A percentile compares a stretch with the other conserved stretches of the same genome.
Conservation (phyloP, 2,113 vertebrate species). For the Onychostoma macrolepis region DNA sequence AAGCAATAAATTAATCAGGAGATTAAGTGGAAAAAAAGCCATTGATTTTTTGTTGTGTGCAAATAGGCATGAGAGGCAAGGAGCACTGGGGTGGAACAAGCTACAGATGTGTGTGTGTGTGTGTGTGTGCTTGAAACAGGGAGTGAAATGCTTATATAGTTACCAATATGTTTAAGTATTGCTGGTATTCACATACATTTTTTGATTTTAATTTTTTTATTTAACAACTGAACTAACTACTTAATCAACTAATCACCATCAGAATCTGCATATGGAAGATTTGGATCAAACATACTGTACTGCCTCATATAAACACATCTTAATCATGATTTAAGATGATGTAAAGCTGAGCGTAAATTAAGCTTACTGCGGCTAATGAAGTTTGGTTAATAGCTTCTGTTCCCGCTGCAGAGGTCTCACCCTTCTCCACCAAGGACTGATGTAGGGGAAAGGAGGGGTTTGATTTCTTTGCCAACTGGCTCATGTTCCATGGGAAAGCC, state of each 20-base stretch:
- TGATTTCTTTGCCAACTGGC: slow-evolving; percentile 63
- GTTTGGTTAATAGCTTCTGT: slow-evolving; percentile 33
- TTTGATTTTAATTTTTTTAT: background rate
- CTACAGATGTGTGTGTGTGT: slow-evolving; percentile 36
- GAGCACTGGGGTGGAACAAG: slow-evolving; percentile 71
- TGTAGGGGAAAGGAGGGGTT: slow-evolving; percentile 29
- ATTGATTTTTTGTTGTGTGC: slow-evolving; percentile 83
- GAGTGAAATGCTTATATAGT: slow-evolving; percentile 10
- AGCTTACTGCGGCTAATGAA: slow-evolving; percentile 26
- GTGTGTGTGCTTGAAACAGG: slow-evolving; percentile 36
- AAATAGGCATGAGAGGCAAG: slow-evolving; percentile 76
- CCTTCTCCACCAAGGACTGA: slow-evolving; percentile 42
- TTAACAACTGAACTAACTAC: background rate
- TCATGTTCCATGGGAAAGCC: slow-evolving; percentile 59
- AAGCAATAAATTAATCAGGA: slow-evolving; percentile 62
- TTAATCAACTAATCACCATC: background rate
- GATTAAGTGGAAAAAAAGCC: slow-evolving; percentile 71
- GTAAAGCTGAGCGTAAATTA: background rate
- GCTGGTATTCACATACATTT: background rate
- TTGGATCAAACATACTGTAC: background rate
- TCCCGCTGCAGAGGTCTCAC: slow-evolving; percentile 41
- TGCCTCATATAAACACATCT: background rate
- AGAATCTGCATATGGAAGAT: background rate
- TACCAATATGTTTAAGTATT: background rate
- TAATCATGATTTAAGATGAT: slow-evolving; percentile 1